phyloP scores from a whole-genome alignment of 2,888 invertebrate genomes.

The Macropis europaea region DNA sequence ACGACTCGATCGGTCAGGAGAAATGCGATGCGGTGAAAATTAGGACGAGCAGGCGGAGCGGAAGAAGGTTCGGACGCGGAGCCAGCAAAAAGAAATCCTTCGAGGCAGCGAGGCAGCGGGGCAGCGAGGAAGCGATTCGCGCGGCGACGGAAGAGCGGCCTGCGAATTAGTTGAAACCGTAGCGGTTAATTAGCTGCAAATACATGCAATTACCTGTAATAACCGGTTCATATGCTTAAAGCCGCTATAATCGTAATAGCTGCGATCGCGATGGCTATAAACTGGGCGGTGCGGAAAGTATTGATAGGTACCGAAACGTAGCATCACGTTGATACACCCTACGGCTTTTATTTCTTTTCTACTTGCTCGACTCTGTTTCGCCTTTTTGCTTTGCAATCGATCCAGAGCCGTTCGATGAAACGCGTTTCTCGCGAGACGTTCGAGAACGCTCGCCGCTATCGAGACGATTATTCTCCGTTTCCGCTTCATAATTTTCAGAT shows the following conservation, averaged over 20 bases:
- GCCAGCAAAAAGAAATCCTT: neutral
- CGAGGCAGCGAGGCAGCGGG: neutral
- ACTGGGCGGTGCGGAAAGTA: neutral
- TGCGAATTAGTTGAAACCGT: slow-evolving; percentile 6
- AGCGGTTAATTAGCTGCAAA: slow-evolving; percentile 10
- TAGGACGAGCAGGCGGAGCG: too few relatives aligned
- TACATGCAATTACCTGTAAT: slow-evolving; percentile 10
- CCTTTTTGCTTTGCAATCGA: neutral
- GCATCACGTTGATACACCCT: neutral
- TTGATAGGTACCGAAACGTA: neutral
- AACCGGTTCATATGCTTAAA: slow-evolving; percentile 15
- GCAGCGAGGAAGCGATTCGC: neutral
- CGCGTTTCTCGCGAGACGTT: too few relatives aligned
- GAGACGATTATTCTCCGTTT: too few relatives aligned
- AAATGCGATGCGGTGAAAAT: too few relatives aligned
- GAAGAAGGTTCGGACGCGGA: neutral
- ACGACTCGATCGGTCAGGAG: too few relatives aligned
- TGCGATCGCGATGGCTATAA: neutral
- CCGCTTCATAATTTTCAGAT: too few relatives aligned
- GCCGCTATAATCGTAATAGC: slow-evolving; percentile 9
- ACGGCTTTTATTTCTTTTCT: neutral
- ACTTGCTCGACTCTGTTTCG: neutral
- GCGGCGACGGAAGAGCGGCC: neutral
- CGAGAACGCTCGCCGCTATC: too few relatives aligned
- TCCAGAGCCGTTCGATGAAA: too few relatives aligned